Base-by-base conservation (phyloP, 2,797 vertebrate genomes). In the Kryptolebias ocellatus region DNA sequence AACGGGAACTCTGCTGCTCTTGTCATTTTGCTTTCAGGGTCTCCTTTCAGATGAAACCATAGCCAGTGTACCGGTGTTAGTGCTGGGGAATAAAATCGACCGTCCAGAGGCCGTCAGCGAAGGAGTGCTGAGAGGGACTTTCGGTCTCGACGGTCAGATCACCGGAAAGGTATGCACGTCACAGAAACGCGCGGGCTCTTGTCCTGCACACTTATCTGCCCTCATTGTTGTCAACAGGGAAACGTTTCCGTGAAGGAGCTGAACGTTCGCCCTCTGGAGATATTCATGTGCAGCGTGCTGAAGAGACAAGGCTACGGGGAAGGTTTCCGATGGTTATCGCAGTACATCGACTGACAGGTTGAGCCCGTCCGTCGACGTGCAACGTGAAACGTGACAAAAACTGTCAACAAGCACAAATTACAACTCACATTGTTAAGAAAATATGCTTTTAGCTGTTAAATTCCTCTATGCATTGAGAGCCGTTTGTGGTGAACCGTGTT, bases 11-110 rank as follows among this genome's bases (percentile, higher is more conserved):
- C 20, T 24, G 20, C 20, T 31, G 12, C 16, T 55, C 3, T 51
- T 49, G 27, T 46, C 0, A 24, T 42, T 63, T n/a, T 16, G 31
- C 20, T n/a, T 54, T n/a, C 11, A 99, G 97, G 96, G 95, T 84
- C 92, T 98, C 68, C 95, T 99, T 88, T 94, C 94, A 83, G 97
- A 99, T 72, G 97, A 99, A 91, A 98, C 95, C 72, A 96, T 98
- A 79, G 92, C 93, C 79, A 95, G 95, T 2, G 96, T 97, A 78
- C 98, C 97, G 53, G 95, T 99, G 82, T 86, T 99, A 63, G 95
- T 99, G 91, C 88, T 99, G 84, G 98, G 98, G 17, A 99, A 99
- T 90, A 99, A 99, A 89, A 99, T 99, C 34, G 98, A 99, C 92
- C 96, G 96, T 74, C 95, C 95, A 7, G 97, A 98, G 84, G 97